A percentile compares a stretch with the other conserved stretches of the same genome.
Evolutionary conservation across 2,113 vertebrate species (phyloP).

Genomic region (Grallaria varia): DNA sequence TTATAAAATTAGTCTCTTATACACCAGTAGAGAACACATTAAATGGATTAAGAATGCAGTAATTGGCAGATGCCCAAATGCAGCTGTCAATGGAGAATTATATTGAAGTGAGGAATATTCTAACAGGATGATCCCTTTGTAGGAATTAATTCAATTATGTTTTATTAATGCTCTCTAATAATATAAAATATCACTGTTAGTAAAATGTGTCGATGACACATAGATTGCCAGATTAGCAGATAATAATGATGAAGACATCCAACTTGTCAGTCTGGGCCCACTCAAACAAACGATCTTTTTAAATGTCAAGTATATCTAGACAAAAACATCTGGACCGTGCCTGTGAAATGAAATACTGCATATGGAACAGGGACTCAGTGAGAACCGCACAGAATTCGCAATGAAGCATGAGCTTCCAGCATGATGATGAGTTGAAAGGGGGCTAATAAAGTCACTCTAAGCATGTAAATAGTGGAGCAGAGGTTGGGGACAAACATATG

Average conservation of each 20-base stretch:
- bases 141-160: constrained; percentile 14
- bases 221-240: not conserved
- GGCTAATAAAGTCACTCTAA: not conserved
- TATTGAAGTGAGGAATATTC: not conserved
- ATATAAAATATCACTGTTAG: not conserved
- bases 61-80: constrained; percentile 28
- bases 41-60: constrained; percentile 1
- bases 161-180: constrained; percentile 34
- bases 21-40: not conserved
- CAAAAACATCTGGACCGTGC: not conserved
- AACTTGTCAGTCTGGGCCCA: not conserved
- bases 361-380: not conserved
- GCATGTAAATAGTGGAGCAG: not conserved
- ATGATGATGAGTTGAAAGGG: not conserved
- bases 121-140: not conserved
- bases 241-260: not conserved
- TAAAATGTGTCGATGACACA: not conserved
- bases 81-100: constrained; percentile 7
- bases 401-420: not conserved
- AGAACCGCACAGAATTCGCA: not conserved
- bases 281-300: not conserved
- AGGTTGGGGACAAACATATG: fast-evolving
- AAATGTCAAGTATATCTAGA: not conserved
- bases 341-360: not conserved
- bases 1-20: constrained; percentile 1